Base-by-base conservation (phyloP, 2,888 invertebrate genomes). In the Phortica magna region DNA sequence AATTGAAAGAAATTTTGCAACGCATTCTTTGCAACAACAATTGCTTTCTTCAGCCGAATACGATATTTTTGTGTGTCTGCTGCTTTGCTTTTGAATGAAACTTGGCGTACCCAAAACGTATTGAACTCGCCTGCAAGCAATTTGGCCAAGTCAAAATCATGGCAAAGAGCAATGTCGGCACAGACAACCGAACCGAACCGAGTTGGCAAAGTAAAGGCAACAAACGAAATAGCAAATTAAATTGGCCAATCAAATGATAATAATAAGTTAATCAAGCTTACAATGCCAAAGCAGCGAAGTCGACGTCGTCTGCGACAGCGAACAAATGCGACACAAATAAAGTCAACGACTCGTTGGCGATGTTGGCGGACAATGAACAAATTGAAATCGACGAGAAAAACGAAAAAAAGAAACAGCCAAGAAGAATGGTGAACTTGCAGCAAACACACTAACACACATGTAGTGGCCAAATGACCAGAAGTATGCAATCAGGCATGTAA, bases 241-340 rank as follows among this genome's bases (percentile, higher is more conserved):
- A 85, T 88, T 83, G 86, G 83, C 86, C 84, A 85, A 85, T 87
- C 87, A 88, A 88, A 85, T 82, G 84, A 84, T 83, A 83, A 86
- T 86, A 87, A 88, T 87, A 86, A 86, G 84, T 86, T 85, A 86
- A 88, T 87, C 87, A 85, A 85, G 82, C 84, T 61, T 61, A 73
- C 42, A 43, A 61, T 41, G 73, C 22, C 61, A 22, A 22, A 61
- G 22, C 61, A 61, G 10, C 22, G 19, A 43, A 7, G 43, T 12
- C 48, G 43, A 31, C 64, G 31, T 31, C 68, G 19, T 42, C 42
- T 39, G 14, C 10, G 12, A 73, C 17, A 59, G 73, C 64, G 41
- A 31, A 39, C 14, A 39, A n/a, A n/a, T n/a, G n/a, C n/a, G n/a
- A 57, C 14, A 57, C 14, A 57, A 59, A 59, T 2, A 64, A 64